A percentile compares a stretch with the other conserved stretches of the same genome.
Evolutionary conservation across 2,113 vertebrate species (phyloP).

Genomic region (Baryphthengus martii): DNA sequence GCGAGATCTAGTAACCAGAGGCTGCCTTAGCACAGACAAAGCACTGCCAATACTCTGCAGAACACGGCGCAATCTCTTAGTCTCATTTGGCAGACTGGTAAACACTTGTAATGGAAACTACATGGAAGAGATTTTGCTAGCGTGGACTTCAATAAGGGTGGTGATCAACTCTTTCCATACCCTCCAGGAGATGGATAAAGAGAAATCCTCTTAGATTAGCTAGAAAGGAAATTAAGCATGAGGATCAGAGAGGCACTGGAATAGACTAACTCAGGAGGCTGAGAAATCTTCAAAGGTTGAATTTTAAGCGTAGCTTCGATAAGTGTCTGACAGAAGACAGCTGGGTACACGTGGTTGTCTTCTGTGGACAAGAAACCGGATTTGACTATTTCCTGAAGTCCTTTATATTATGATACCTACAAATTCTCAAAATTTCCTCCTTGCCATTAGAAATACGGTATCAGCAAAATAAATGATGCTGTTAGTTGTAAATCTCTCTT

Average conservation of each 20-base stretch:
- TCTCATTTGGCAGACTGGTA: neutral
- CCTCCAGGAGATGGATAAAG: neutral
- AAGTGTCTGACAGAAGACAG: neutral
- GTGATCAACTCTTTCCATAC: neutral
- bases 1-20: neutral
- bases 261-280: neutral
- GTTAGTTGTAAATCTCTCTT: neutral
- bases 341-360: neutral
- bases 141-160: neutral
- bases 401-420: neutral
- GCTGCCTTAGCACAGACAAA: neutral
- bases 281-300: neutral
- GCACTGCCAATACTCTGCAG: neutral
- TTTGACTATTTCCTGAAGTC: neutral
- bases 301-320: neutral
- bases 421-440: neutral
- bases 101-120: neutral
- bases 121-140: neutral
- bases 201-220: slow-evolving; percentile 38
- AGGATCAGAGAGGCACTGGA: neutral
- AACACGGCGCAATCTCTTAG: neutral
- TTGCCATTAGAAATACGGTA: neutral
- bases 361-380: neutral
- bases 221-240: slow-evolving; percentile 19
- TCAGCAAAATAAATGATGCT: neutral